Conservation (phyloP, 2,888 invertebrate species). For the Rhingia rostrata region DNA sequence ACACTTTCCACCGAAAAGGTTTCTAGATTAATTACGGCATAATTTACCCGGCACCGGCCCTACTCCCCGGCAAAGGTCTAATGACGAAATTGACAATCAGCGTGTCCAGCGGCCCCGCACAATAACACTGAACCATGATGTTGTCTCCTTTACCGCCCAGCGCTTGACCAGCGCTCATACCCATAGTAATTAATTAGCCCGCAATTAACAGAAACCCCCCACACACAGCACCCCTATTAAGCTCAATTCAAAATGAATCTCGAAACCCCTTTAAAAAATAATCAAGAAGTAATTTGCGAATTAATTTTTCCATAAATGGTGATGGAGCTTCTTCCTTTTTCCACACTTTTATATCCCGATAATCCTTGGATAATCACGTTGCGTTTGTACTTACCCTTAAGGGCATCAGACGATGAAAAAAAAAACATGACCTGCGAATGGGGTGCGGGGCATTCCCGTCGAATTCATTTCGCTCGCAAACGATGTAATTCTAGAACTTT, state of each 20-base stretch:
- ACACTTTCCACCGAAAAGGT: constrained; percentile 24
- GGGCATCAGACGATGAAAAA: not conserved
- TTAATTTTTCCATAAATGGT: constrained; percentile 58
- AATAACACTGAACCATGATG: constrained; percentile 32
- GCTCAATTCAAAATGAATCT: constrained; percentile 67
- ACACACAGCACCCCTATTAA: constrained; percentile 4
- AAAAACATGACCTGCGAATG: constrained; percentile 33
- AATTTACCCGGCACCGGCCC: constrained; percentile 36
- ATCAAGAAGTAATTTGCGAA: constrained; percentile 74
- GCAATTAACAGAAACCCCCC: constrained; percentile 41
- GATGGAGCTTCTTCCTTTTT: constrained; percentile 4
- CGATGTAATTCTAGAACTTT: constrained; percentile 61
- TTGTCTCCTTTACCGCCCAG: constrained; percentile 9
- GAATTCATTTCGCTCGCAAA: constrained; percentile 42
- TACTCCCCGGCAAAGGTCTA: constrained; percentile 35
- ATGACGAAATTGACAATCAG: constrained; percentile 48
- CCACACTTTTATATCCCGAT: constrained; percentile 45
- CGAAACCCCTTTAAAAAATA: constrained; percentile 68
- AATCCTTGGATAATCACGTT: constrained; percentile 66
- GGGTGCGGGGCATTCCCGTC: constrained; percentile 29
- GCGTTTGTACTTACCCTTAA: constrained; percentile 6
- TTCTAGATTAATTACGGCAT: constrained; percentile 49
- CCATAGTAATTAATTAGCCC: constrained; percentile 47
- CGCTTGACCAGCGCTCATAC: constrained; percentile 22
- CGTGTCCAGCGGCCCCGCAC: constrained; percentile 18